Conservation (phyloP, 2,888 invertebrate genomes). For the Baccha elongata region DNA sequence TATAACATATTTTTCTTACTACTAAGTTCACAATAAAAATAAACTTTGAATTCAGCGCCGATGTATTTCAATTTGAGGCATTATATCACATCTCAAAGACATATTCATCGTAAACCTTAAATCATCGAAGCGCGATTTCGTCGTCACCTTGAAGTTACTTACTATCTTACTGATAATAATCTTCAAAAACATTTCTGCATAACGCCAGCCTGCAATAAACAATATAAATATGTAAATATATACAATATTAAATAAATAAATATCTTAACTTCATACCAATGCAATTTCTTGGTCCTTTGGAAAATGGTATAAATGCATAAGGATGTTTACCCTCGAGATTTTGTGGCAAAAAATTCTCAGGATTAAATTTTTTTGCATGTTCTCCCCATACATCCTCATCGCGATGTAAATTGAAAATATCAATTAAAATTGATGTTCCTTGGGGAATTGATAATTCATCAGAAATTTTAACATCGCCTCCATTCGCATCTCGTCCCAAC, state of each 20-base stretch:
- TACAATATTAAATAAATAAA: neutral
- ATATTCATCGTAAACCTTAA: constrained; percentile 75
- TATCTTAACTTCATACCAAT: constrained; percentile 66
- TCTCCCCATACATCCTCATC: constrained; percentile 76
- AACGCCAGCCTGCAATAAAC: constrained; percentile 75
- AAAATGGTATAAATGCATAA: constrained; percentile 77
- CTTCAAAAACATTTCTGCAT: constrained; percentile 75
- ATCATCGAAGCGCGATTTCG: constrained; percentile 74
- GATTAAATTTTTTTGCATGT: constrained; percentile 75
- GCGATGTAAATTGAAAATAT: constrained; percentile 76
- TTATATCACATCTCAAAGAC: constrained; percentile 74
- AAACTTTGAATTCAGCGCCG: constrained; percentile 33
- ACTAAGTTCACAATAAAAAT: too few species aligned
- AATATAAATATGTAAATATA: too few species aligned
- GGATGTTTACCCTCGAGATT: constrained; percentile 75
- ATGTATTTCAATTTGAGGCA: constrained; percentile 71
- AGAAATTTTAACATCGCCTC: constrained; percentile 56
- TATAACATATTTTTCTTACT: neutral
- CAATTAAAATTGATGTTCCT: constrained; percentile 75
- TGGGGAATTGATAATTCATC: constrained; percentile 65
- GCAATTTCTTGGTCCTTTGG: constrained; percentile 76
- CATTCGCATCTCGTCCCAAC: constrained; percentile 70
- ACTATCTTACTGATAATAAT: constrained; percentile 74
- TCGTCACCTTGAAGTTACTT: constrained; percentile 74
- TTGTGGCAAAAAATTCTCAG: constrained; percentile 76